A percentile compares a stretch with the other conserved stretches of the same genome.
These are phyloP conservation scores for Rhopalosiphum padi DNA, from an alignment of 1,140 invertebrate species.

Conservation along the genomic window DNA sequence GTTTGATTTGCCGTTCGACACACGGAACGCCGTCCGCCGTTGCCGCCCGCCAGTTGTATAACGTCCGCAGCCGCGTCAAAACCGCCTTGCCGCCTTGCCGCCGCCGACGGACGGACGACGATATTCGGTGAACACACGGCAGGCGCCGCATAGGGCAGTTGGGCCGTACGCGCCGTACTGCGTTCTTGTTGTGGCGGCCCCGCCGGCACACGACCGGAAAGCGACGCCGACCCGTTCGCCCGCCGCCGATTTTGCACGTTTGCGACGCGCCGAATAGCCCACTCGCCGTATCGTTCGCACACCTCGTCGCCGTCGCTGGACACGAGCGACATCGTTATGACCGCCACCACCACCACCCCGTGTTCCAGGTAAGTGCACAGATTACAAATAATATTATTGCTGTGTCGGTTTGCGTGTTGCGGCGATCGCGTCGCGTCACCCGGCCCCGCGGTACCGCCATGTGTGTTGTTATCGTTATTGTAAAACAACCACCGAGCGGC, in stretches of 20 bases:
- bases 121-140: not conserved
- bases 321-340: not conserved
- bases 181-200: not conserved
- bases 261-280: not conserved
- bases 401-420: too few relatives aligned
- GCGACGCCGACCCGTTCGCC: not conserved
- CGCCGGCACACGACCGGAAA: not conserved
- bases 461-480: not conserved
- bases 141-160: not conserved
- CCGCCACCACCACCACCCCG: too few relatives aligned
- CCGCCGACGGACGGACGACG: not conserved
- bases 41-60: not conserved
- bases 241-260: not conserved
- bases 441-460: too few relatives aligned
- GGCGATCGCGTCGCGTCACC: too few relatives aligned
- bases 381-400: not conserved
- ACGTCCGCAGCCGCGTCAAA: not conserved
- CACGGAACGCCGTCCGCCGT: not conserved
- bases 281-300: too few relatives aligned
- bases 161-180: not conserved
- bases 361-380: not conserved
- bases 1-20: not conserved
- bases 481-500: not conserved
- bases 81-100: too few relatives aligned
- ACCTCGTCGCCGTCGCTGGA: not conserved